These are phyloP conservation scores for Capra hircus DNA, from an alignment of 2,113 vertebrate genomes.

Conservation along the genomic window DNA sequence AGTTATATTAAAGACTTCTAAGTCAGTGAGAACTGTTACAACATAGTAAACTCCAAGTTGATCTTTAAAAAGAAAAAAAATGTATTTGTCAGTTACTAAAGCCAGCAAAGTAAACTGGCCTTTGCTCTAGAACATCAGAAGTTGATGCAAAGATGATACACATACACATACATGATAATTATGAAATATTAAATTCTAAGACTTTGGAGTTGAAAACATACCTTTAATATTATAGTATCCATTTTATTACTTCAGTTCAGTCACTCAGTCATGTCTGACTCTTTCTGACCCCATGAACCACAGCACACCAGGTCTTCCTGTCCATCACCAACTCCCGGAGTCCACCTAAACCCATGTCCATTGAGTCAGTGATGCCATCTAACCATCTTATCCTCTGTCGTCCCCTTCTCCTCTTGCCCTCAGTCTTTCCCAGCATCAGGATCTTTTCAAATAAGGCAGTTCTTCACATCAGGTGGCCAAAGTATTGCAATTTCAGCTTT, in stretches of 20 bases:
- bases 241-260: background rate
- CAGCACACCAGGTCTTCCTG: background rate
- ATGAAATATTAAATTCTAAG: background rate
- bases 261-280: background rate
- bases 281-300: accelerated
- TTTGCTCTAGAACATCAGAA: background rate
- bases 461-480: accelerated
- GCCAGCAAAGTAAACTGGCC: background rate
- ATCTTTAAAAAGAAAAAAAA: background rate
- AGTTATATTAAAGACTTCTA: background rate
- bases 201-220: background rate
- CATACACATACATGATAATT: background rate
- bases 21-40: background rate
- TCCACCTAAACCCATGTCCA: background rate
- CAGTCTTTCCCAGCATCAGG: background rate
- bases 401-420: background rate
- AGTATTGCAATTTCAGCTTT: background rate
- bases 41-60: background rate
- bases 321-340: background rate
- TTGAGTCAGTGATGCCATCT: background rate
- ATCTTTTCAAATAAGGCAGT: background rate
- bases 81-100: background rate
- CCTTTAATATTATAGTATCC: background rate
- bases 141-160: background rate
- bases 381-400: accelerated